These are phyloP conservation scores for Psammodynastes pulverulentus DNA, from an alignment of 2,113 vertebrate species.

Conservation along the genomic window DNA sequence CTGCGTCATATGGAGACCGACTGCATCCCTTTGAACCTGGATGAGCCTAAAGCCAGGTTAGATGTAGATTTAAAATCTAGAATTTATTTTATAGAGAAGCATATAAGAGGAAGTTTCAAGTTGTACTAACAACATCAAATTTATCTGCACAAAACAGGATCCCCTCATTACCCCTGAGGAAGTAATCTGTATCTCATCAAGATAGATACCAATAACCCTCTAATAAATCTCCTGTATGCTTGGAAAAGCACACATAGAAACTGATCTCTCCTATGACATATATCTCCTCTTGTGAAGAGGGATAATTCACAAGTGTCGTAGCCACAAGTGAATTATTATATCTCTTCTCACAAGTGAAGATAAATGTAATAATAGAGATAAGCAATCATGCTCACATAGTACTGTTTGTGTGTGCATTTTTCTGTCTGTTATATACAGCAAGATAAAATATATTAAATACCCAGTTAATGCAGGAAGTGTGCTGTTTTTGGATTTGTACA, in stretches of 20 bases:
- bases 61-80: constrained; percentile 43
- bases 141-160: constrained; percentile 39
- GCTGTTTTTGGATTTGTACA: not conserved
- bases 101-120: constrained; percentile 29
- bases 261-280: constrained; percentile 62
- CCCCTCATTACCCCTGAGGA: constrained; percentile 48
- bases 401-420: constrained; percentile 6
- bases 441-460: constrained; percentile 46
- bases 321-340: constrained; percentile 58
- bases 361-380: constrained; percentile 56
- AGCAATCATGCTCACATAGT: constrained; percentile 39
- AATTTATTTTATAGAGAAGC: constrained; percentile 38
- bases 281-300: constrained; percentile 63
- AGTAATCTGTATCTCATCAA: constrained; percentile 50
- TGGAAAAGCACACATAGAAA: constrained; percentile 53
- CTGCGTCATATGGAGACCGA: not conserved
- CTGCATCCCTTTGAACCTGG: not conserved
- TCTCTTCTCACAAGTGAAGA: constrained; percentile 59
- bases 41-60: not conserved
- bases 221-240: constrained; percentile 51
- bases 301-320: constrained; percentile 60
- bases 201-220: constrained; percentile 53
- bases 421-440: constrained; percentile 17
- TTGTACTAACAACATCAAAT: constrained; percentile 39
- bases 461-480: constrained; percentile 25